phyloP scores from a whole-genome alignment of 2,888 invertebrate species.

The Hyalella azteca region DNA sequence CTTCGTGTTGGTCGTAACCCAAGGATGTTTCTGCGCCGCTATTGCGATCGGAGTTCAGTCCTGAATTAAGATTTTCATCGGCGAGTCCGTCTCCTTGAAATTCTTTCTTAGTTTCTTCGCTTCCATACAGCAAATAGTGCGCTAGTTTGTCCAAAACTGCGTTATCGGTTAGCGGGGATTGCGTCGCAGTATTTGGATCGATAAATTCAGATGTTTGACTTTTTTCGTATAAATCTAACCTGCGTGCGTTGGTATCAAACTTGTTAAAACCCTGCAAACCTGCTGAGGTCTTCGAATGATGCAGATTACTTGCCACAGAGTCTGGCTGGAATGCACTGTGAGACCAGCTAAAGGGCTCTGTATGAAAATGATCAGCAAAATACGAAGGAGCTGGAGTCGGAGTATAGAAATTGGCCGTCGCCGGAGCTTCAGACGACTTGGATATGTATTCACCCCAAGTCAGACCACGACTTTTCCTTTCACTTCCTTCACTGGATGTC shows the following conservation, averaged over 20 bases:
- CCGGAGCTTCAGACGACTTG: constrained; percentile 13
- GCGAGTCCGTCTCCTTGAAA: not conserved
- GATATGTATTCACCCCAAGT: constrained; percentile 9
- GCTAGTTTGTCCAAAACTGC: constrained; percentile 3
- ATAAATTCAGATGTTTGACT: not conserved
- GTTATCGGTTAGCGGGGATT: not conserved
- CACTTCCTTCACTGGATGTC: not conserved
- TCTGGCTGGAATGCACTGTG: too few relatives aligned
- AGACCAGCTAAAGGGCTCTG: too few relatives aligned
- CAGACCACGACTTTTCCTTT: not conserved
- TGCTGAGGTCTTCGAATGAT: too few relatives aligned
- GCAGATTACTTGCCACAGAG: too few relatives aligned
- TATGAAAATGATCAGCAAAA: too few relatives aligned
- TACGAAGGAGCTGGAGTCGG: not conserved
- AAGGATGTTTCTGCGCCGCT: not conserved
- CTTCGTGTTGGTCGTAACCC: too few relatives aligned
- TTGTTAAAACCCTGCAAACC: not conserved
- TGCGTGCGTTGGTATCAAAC: not conserved
- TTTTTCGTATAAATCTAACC: not conserved
- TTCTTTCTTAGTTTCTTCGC: constrained; percentile 10
- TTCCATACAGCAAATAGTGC: constrained; percentile 22
- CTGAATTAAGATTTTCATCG: not conserved
- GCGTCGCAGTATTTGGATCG: not conserved
- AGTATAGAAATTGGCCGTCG: not conserved
- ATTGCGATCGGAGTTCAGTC: not conserved